A percentile compares a stretch with the other conserved stretches of the same genome.
These are phyloP conservation scores for Mesorhabditis belari DNA, from an alignment of 2,888 invertebrate species.

Conservation along the genomic window DNA sequence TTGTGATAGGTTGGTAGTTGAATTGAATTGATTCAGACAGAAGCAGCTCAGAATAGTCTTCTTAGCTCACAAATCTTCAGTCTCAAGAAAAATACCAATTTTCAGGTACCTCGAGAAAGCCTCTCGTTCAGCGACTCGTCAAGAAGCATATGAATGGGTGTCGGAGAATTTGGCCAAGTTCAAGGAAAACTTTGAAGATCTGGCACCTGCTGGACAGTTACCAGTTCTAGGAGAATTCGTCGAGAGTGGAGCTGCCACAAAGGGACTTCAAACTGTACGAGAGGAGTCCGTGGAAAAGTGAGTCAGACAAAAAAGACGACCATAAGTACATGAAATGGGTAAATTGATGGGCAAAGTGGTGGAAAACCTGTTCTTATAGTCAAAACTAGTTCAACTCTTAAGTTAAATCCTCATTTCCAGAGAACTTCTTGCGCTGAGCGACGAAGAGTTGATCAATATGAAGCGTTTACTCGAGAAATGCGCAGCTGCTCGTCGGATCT, in stretches of 20 bases:
- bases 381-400: no score
- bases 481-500: background rate
- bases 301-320: background rate
- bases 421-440: background rate
- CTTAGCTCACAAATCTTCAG: background rate
- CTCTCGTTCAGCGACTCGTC: conserved; percentile 8
- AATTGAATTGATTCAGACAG: background rate
- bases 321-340: background rate
- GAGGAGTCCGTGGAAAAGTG: conserved; percentile 9
- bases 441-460: background rate
- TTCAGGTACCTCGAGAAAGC: conserved; percentile 12
- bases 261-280: background rate
- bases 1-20: conserved; percentile 24
- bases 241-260: background rate
- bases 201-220: conserved; percentile 8
- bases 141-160: conserved; percentile 22
- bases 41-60: background rate
- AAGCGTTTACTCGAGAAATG: background rate
- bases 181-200: conserved; percentile 2
- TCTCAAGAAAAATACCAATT: no score
- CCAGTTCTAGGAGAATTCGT: conserved; percentile 5
- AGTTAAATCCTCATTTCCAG: background rate
- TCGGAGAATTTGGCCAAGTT: conserved; percentile 19
- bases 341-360: background rate
- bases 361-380: background rate